Evolutionary conservation across 2,888 invertebrate genomes (phyloP).

Genomic region (Tortricodes alternella): DNA sequence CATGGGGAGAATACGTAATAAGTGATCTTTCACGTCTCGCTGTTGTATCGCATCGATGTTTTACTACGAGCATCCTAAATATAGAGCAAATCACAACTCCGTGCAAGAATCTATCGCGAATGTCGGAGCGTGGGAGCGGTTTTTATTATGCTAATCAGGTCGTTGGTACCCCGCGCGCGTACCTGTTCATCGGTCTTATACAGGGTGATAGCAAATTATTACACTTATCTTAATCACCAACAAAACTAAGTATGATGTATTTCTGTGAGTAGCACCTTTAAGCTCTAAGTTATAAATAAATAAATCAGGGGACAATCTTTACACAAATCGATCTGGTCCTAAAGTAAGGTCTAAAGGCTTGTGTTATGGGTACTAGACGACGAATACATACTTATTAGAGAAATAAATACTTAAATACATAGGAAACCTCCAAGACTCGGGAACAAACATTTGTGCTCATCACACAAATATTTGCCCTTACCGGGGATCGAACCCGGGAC

Average conservation of each 20-base stretch:
- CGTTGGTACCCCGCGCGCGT: conserved; percentile 69
- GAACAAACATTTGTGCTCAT: no score
- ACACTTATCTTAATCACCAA: background rate
- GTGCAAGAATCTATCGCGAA: conserved; percentile 81
- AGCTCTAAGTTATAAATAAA: no score
- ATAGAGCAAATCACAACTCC: conserved; percentile 81
- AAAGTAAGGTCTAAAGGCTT: no score
- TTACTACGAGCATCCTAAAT: conserved; percentile 78
- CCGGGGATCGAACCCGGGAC: no score
- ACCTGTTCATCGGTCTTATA: conserved; percentile 63
- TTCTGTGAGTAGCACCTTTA: no score
- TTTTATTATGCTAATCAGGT: conserved; percentile 80
- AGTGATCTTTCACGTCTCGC: conserved; percentile 58
- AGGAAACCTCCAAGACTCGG: no score
- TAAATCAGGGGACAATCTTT: no score
- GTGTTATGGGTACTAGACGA: no score
- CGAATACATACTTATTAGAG: no score
- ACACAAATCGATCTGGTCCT: no score
- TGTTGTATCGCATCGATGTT: conserved; percentile 70
- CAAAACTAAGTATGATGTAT: background rate
- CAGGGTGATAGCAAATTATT: conserved; percentile 49
- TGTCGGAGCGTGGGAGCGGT: conserved; percentile 72
- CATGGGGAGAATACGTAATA: conserved; percentile 40
- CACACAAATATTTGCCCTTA: no score
- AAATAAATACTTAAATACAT: no score